Evolutionary conservation across 2,113 vertebrate genomes (phyloP).

Genomic region (Hiodon tergisus): DNA sequence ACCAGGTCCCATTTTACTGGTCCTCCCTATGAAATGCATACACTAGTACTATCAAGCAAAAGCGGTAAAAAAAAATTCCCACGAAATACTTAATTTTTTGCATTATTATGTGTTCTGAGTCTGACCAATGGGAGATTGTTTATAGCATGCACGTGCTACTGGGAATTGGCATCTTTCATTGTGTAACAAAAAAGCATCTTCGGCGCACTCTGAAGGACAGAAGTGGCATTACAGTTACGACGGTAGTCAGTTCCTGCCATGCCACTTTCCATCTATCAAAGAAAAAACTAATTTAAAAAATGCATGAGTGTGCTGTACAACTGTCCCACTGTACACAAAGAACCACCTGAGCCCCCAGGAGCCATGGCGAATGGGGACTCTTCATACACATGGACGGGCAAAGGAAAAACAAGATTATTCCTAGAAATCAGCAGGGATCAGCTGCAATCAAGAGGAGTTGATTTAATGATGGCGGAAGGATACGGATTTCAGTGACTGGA

Average conservation of each 20-base stretch:
- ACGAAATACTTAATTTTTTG: too few relatives aligned
- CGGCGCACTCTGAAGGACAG: neutral
- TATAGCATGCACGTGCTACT: neutral
- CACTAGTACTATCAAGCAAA: neutral
- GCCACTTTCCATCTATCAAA: constrained; percentile 38
- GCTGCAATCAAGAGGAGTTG: neutral
- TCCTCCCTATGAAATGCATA: neutral
- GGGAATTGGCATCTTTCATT: constrained; percentile 9
- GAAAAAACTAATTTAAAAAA: constrained; percentile 14
- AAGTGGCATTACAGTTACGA: constrained; percentile 30
- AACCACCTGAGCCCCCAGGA: constrained; percentile 3
- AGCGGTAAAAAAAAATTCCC: neutral
- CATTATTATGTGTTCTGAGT: too few relatives aligned
- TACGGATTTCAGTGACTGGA: constrained; percentile 93
- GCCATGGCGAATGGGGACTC: constrained; percentile 3
- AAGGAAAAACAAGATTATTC: neutral
- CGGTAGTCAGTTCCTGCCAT: constrained; percentile 24
- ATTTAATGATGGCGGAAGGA: constrained; percentile 65
- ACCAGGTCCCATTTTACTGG: neutral
- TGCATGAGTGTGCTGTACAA: constrained; percentile 9
- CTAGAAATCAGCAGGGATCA: neutral
- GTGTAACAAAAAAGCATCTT: neutral
- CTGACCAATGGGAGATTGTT: too few relatives aligned
- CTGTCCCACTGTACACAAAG: neutral
- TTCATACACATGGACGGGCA: neutral